Evolutionary conservation across 2,888 invertebrate species (phyloP), one percentile per base, ranked within the genome.

Genomic region (Cyrtodaria siliqua): DNA sequence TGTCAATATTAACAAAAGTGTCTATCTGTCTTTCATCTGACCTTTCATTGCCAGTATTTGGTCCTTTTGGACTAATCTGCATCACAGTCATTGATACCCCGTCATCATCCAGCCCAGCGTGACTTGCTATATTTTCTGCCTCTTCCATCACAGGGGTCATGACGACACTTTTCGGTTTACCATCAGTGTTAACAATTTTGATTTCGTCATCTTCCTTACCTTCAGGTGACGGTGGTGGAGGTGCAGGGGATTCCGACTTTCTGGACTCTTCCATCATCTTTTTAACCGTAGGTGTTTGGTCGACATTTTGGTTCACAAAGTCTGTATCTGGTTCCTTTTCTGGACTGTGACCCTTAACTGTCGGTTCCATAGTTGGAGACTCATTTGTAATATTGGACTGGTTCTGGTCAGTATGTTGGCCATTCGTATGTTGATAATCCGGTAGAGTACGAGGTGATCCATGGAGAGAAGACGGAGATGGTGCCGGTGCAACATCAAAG

Each of bases 151-250:
- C 42, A 4, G 86, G 85, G 24, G 82, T 84, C 85, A 86, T 86
- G n/a, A 55, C 64, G 9, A 57, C 53, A 29, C 67, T 75, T 16
- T 71, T 60, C 18, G 73, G 60, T 53, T 76, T 76, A 44, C 6
- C 33, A 33, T 4, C 4, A 33, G 33, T 8, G 44, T 71, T 76
- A 47, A 76, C 62, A 20, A 68, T 60, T 23, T 50, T 49, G 2
- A 55, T 55, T 16, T 79, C 70, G 33, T 56, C 59, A n/a, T 82
- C 76, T 42, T 87, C 85, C 55, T 85, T 87, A 6, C 82, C 78
- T 62, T 90, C 90, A 0, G 91, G 91, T 0, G 91, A 91, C 0
- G 91, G 91, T 9, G 91, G 91, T 1, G 91, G 91, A 2, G 91
- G 91, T 9, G 86, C 91, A 0, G 90, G 90, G 1, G 89, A 87